Evolutionary conservation across 2,113 vertebrate species (phyloP), one percentile per base, ranked within the genome.

Genomic region (Rhynchomys soricoides): DNA sequence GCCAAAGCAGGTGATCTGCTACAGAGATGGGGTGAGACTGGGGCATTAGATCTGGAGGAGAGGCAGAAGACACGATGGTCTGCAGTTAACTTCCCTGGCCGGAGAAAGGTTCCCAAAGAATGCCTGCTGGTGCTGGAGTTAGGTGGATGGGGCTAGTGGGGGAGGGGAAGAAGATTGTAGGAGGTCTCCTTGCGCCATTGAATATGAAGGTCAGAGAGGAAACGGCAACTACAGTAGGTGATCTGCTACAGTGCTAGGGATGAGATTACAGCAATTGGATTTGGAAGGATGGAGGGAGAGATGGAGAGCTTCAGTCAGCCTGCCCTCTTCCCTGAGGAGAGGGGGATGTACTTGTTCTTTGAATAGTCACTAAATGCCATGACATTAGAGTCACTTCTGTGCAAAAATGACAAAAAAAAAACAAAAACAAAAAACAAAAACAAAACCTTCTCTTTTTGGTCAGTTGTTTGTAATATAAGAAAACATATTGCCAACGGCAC

Each of bases 301-400:
- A 17, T 37, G 34, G 34, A 79, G 50, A 55, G 50, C 50, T 79
- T 55, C 34, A 9, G 45, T 21, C 16, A 22, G 77, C 13, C 31
- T 4, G 13, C 64, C 64, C 64, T 29, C 29, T 31, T 37, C 8
- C 45, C 48, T 78, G 77, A 50, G 15, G 7, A 16, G 15, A 37
- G 31, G 1, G 17, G 8, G 77, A 93, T 93, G 89, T 57, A 89
- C 77, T 26, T 62, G 16, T 40, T 79, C 73, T 91, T 91, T 94
- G 55, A 87, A 50, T 74, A 94, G 66, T 37, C 81, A 57, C 5
- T 93, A 91, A 93, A 75, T 91, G 68, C n/a, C 52, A 16, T 74
- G 52, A 94, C 93, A 93, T 55, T 90, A 26, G 55, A 90, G 52
- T 88, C 45, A 92, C 31, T 89, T n/a, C 31, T 85, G 71, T 48